Evolutionary conservation across 1,140 invertebrate genomes (phyloP).

Genomic region (Homarus americanus): DNA sequence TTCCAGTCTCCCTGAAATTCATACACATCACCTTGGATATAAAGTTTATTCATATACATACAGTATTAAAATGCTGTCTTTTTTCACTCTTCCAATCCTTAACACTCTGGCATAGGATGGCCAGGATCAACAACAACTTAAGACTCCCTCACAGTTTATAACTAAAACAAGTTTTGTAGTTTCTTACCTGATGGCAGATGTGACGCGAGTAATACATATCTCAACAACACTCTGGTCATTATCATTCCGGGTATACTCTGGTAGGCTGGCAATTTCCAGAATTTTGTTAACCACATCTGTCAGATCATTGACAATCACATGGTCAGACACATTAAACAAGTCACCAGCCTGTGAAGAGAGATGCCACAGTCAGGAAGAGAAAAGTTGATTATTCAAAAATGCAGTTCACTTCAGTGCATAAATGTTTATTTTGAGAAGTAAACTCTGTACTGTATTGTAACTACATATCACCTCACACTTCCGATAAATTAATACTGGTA

Average conservation of each 20-base stretch:
- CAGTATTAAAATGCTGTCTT: no score
- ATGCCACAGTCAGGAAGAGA: not conserved
- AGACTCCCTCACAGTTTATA: not conserved
- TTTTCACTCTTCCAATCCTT: no score
- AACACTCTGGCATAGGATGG: no score
- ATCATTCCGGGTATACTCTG: conserved; percentile 90
- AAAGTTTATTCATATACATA: no score
- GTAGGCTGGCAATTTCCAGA: conserved; percentile 86
- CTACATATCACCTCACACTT: no score
- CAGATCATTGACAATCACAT: conserved; percentile 90
- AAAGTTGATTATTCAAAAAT: not conserved
- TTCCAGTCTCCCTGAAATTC: conserved; percentile 87
- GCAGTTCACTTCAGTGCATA: no score
- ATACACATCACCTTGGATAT: not conserved
- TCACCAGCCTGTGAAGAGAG: conserved; percentile 85
- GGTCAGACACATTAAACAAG: conserved; percentile 91
- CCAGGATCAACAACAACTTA: no score
- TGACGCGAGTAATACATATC: conserved; percentile 93
- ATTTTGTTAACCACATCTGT: conserved; percentile 89
- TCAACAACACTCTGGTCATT: conserved; percentile 96
- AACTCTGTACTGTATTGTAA: no score
- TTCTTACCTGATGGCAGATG: conserved; percentile 87
- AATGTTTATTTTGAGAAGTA: no score
- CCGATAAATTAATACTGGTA: no score
- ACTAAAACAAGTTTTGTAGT: not conserved